phyloP scores from a whole-genome alignment of 2,888 invertebrate genomes.

The Cephus pulcher region DNA sequence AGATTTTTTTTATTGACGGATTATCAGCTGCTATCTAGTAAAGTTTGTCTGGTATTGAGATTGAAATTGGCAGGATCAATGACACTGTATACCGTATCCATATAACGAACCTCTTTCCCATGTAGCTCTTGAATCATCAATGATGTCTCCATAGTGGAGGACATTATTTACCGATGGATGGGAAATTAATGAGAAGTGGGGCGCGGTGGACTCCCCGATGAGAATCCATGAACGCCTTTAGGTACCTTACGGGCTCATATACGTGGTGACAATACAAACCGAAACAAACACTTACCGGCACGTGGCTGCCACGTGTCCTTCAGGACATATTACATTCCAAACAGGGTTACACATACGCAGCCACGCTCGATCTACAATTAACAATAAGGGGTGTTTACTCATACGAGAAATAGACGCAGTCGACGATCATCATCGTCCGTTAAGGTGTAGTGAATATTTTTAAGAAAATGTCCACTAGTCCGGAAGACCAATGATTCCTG shows the following conservation, averaged over 20 bases:
- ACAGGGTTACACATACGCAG: slow-evolving; percentile 41
- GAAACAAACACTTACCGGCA: slow-evolving; percentile 66
- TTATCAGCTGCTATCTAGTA: no score
- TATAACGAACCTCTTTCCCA: slow-evolving; percentile 8
- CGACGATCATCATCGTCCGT: background rate
- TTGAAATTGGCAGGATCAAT: background rate
- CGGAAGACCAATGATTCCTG: background rate
- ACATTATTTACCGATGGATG: slow-evolving; percentile 51
- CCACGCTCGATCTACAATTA: slow-evolving; percentile 63
- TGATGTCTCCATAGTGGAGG: slow-evolving; percentile 22
- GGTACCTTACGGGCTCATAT: slow-evolving; percentile 46
- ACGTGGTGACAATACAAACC: slow-evolving; percentile 66
- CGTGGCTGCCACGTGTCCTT: slow-evolving; percentile 69
- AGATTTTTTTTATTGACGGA: background rate
- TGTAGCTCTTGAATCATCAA: slow-evolving; percentile 10
- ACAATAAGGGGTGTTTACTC: slow-evolving; percentile 42
- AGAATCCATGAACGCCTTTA: slow-evolving; percentile 17
- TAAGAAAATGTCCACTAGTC: background rate
- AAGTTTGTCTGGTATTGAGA: background rate
- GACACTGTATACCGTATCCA: background rate
- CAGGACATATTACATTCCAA: slow-evolving; percentile 65
- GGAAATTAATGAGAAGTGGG: slow-evolving; percentile 43
- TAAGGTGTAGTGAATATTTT: background rate
- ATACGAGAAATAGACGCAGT: background rate
- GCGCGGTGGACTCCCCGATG: background rate